phyloP scores from a whole-genome alignment of 1,140 invertebrate species.

The Dreissena rostriformis region DNA sequence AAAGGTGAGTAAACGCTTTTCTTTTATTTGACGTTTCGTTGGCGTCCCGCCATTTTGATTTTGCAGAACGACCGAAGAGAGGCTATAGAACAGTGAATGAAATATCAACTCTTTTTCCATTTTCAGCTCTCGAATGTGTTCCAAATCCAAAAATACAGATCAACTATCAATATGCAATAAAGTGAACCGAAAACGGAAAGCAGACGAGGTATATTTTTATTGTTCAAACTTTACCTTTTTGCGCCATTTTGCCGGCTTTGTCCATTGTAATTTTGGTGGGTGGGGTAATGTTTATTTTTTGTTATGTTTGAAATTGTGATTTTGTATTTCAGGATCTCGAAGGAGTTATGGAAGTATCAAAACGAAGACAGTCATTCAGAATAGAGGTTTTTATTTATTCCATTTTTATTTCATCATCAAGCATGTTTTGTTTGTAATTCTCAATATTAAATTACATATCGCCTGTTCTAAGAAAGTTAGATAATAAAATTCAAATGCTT shows the following conservation, averaged over 20 bases:
- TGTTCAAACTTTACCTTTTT: conserved; percentile 15
- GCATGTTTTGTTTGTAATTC: too few species aligned
- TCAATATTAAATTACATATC: too few species aligned
- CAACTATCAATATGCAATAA: conserved; percentile 53
- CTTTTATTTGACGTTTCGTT: conserved; percentile 2
- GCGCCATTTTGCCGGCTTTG: conserved; percentile 45
- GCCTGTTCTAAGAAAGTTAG: too few species aligned
- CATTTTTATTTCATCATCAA: neutral
- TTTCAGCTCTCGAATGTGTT: conserved; percentile 67
- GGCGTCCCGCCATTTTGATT: conserved; percentile 67
- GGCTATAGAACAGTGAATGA: neutral
- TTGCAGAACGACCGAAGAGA: neutral
- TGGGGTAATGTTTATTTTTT: conserved; percentile 19
- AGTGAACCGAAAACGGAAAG: conserved; percentile 68
- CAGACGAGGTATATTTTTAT: conserved; percentile 68
- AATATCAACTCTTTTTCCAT: conserved; percentile 31
- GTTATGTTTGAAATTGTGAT: neutral
- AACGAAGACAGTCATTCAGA: conserved; percentile 67
- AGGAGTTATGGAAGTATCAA: conserved; percentile 60
- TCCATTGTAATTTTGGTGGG: conserved; percentile 40
- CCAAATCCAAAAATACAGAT: conserved; percentile 60
- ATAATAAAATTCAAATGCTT: too few species aligned
- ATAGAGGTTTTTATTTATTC: conserved; percentile 68
- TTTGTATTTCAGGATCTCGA: conserved; percentile 66
- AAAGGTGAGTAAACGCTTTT: conserved; percentile 62